phyloP scores from a whole-genome alignment of 2,113 vertebrate species.

The Sinocyclocheilus anshuiensis region DNA sequence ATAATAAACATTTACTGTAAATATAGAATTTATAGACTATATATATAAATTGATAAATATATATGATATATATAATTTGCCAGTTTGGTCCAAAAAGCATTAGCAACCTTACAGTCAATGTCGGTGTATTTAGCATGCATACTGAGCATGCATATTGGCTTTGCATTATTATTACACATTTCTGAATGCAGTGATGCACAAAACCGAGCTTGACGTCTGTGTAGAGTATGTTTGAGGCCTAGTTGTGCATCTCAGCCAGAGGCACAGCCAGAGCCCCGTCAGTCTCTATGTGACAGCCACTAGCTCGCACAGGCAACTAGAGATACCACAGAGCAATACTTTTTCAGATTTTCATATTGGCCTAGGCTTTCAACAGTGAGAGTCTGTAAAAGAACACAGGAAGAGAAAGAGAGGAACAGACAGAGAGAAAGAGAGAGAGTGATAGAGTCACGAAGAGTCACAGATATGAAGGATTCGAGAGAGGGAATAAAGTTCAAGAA shows the following conservation, averaged over 20 bases:
- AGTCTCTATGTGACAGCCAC: slow-evolving; percentile 13
- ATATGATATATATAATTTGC: background rate
- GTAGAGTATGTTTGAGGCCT: slow-evolving; percentile 4
- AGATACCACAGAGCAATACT: slow-evolving; percentile 44
- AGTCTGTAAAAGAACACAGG: slow-evolving; percentile 57
- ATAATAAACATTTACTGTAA: background rate
- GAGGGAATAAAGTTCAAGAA: slow-evolving; percentile 15
- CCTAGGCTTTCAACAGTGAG: slow-evolving; percentile 55
- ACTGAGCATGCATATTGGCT: background rate
- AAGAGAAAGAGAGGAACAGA: slow-evolving; percentile 33
- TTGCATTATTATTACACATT: background rate
- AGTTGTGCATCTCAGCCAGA: slow-evolving; percentile 12
- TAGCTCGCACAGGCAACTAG: slow-evolving; percentile 45
- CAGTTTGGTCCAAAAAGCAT: background rate
- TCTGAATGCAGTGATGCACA: background rate
- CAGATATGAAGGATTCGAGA: slow-evolving; percentile 55
- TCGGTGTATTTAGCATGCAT: background rate
- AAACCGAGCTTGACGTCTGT: background rate
- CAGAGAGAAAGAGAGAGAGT: slow-evolving; percentile 24
- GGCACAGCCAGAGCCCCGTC: background rate
- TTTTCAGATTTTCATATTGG: slow-evolving; percentile 56
- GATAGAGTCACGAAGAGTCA: slow-evolving; percentile 42
- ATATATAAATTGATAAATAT: background rate
- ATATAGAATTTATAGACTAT: background rate
- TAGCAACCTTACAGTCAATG: background rate